Percentiles rank a stretch among this genome's conserved stretches.
phyloP scores from a whole-genome alignment of 2,113 vertebrate species.

The Hyaena hyaena region DNA sequence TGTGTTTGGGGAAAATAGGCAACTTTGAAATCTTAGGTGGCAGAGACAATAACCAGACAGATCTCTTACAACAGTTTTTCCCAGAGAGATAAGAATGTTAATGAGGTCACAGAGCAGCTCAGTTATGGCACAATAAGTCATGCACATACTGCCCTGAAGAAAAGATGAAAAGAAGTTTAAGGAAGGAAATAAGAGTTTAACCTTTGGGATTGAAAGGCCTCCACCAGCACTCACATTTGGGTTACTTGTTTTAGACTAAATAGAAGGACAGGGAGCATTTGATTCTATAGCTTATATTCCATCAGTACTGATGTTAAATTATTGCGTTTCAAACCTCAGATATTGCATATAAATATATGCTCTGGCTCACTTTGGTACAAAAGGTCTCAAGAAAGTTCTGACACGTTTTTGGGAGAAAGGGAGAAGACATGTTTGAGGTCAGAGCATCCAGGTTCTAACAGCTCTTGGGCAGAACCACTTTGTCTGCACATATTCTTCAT shows the following conservation, averaged over 20 bases:
- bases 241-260: conserved; percentile 68
- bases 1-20: conserved; percentile 42
- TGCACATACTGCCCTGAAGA: conserved; percentile 34
- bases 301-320: conserved; percentile 74
- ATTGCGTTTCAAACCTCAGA: conserved; percentile 68
- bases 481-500: background rate
- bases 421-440: background rate
- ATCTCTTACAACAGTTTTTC: background rate
- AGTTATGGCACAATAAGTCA: conserved; percentile 55
- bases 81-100: conserved; percentile 65
- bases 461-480: background rate
- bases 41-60: conserved; percentile 72
- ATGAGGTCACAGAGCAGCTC: conserved; percentile 69
- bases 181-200: conserved; percentile 72
- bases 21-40: conserved; percentile 45
- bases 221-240: conserved; percentile 31
- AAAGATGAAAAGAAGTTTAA: conserved; percentile 73
- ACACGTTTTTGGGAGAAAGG: background rate
- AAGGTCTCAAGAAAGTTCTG: conserved; percentile 38
- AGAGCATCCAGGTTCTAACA: background rate
- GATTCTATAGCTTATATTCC: conserved; percentile 54
- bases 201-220: conserved; percentile 58
- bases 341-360: conserved; percentile 54
- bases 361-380: conserved; percentile 49
- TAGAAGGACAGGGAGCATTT: conserved; percentile 63